Evolutionary conservation across 2,797 vertebrate genomes (phyloP), one percentile per base, ranked within the genome.

Genomic region (Tolypeutes matacus): DNA sequence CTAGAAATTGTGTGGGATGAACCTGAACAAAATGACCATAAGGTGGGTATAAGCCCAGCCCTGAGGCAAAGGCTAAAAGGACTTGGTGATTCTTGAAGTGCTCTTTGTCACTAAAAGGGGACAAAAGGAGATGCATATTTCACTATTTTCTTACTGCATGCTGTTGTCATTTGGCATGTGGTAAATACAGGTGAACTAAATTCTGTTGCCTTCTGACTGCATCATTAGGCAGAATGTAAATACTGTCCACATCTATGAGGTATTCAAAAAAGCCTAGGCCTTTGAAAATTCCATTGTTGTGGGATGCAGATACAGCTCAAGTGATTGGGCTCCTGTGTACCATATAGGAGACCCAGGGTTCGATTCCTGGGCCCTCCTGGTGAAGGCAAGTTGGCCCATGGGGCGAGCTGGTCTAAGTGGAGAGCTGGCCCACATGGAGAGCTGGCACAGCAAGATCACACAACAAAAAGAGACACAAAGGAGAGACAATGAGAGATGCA

Each of bases 241-340:
- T 80, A 34, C 0, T 23, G 7, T 23, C 34, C 80, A 6, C 12
- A 67, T 62, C 83, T 67, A 46, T 3, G 53, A 88, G 49, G 13
- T 60, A 85, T 69, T 95, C 25, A 78, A 69, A 96, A 94, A 49
- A 72, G 51, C 8, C 21, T 9, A 67, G 3, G 51, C 36, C 58
- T 86, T 69, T 31, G 87, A 56, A 95, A 94, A 90, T 84, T 77
- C 49, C 34, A 49, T 31, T 62, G 87, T 85, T 84, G 42, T 46
- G 39, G 39, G 39, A 39, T 4, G 39, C 7, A 7, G 39, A 39
- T 39, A 39, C 7, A 7, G 39, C 39, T 39, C 39, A 39, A 39
- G 39, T 39, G 39, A 39, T 39, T 39, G 39, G 39, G 39, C 39
- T 39, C 39, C 39, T 7, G 3, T 39, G 4, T 39, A 39, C 39